phyloP scores from a whole-genome alignment of 2,113 vertebrate species.

The Campylomormyrus numenius region DNA sequence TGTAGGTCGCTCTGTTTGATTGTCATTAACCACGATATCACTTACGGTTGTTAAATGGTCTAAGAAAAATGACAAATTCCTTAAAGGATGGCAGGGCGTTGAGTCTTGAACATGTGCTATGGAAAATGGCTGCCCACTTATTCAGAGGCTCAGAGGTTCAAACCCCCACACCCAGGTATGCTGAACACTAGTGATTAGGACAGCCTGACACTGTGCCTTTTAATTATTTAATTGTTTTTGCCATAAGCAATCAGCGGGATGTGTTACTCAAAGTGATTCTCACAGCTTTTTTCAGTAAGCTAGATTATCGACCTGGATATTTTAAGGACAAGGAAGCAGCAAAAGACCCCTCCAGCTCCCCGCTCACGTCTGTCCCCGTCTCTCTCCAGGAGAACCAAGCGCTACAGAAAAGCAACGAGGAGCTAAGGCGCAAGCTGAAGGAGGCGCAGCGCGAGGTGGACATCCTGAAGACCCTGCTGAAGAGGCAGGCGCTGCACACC shows the following conservation, averaged over 20 bases:
- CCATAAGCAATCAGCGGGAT: neutral
- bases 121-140: neutral
- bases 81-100: neutral
- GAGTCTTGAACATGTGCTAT: neutral
- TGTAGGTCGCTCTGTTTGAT: neutral
- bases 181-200: neutral
- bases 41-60: neutral
- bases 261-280: neutral
- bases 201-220: neutral
- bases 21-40: neutral
- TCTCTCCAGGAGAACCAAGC: constrained; percentile 69
- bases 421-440: constrained; percentile 76
- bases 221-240: neutral
- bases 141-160: neutral
- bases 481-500: constrained; percentile 53
- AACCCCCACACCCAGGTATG: neutral
- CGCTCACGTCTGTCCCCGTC: neutral
- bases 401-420: constrained; percentile 75
- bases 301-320: neutral
- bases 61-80: neutral
- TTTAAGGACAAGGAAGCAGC: neutral
- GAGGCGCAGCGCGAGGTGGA: constrained; percentile 79
- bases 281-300: neutral
- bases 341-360: neutral
- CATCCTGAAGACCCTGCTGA: constrained; percentile 66